Evolutionary conservation across 2,888 invertebrate genomes (phyloP), one percentile per base, ranked within the genome.

Genomic region (Phrixothrix hirtus): DNA sequence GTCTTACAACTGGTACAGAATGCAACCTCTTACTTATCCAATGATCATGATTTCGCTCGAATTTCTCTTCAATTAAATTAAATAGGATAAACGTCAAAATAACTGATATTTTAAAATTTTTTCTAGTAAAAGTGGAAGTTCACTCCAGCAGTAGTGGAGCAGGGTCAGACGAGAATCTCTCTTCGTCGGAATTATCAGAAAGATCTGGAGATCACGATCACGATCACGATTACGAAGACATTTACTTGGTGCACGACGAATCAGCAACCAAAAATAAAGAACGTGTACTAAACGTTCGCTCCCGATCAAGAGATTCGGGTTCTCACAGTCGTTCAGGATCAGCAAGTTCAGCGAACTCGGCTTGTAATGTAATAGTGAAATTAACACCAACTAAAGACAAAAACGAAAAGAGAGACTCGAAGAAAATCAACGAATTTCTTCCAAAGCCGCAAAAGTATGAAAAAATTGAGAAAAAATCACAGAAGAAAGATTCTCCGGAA

Each of bases 61-160:
- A n/a, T n/a, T n/a, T n/a, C n/a, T n/a, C n/a, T n/a, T n/a, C n/a
- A n/a, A n/a, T n/a, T n/a, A n/a, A n/a, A n/a, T n/a, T n/a, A n/a
- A n/a, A n/a, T n/a, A n/a, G n/a, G n/a, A n/a, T n/a, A n/a, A n/a
- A n/a, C n/a, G n/a, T n/a, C n/a, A n/a, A n/a, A n/a, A n/a, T n/a
- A n/a, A n/a, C n/a, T n/a, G n/a, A n/a, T n/a, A n/a, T n/a, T n/a
- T n/a, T n/a, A n/a, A n/a, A n/a, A n/a, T n/a, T n/a, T 30, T 12
- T 72, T 71, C 9, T 80, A 88, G 91, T 92, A 61, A 90, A 91
- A 83, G 92, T 90, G 32, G 92, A 92, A 77, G 86, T 92, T 39
- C 92, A 92, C 78, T 87, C 87, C n/a, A 83, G 83, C 52, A 84
- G 83, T 59, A 82, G 82, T 60, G 84, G 83, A 43, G 83, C 84